These are phyloP conservation scores for Myrmophylax atrothorax DNA, from an alignment of 2,113 vertebrate species.

Conservation along the genomic window DNA sequence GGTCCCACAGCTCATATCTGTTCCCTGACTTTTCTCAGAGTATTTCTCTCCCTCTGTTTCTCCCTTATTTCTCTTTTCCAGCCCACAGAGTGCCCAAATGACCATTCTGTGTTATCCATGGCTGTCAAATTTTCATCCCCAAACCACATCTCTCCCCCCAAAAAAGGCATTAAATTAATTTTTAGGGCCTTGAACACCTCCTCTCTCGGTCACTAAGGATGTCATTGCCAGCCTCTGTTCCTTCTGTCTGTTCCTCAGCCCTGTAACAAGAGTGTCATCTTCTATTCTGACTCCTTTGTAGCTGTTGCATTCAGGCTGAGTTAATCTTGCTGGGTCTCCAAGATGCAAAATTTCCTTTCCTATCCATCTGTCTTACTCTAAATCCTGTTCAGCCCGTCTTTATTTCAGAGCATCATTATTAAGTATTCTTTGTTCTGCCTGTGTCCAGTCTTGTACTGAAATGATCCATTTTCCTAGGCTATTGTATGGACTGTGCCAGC, in stretches of 20 bases:
- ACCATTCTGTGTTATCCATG: rapidly evolving
- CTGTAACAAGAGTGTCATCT: not conserved
- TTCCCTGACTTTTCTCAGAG: not conserved
- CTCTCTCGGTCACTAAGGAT: not conserved
- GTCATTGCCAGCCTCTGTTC: not conserved
- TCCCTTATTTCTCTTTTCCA: not conserved
- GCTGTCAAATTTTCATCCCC: not conserved
- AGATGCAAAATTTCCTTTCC: not conserved
- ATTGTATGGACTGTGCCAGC: not conserved
- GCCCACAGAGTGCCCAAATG: rapidly evolving
- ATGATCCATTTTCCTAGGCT: not conserved
- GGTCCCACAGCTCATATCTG: not conserved
- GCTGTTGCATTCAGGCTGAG: not conserved
- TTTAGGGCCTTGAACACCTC: not conserved
- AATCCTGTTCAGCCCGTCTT: not conserved
- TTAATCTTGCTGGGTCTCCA: not conserved
- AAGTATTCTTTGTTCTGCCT: not conserved
- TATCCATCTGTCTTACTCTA: not conserved
- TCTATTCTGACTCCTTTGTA: not conserved
- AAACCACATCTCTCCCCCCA: not conserved
- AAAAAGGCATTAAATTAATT: not conserved
- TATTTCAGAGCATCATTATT: not conserved
- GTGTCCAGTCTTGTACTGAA: not conserved
- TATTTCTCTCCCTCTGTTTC: not conserved
- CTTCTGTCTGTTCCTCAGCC: not conserved